Base-by-base conservation (phyloP, 2,113 vertebrate species). In the Panthera tigris region DNA sequence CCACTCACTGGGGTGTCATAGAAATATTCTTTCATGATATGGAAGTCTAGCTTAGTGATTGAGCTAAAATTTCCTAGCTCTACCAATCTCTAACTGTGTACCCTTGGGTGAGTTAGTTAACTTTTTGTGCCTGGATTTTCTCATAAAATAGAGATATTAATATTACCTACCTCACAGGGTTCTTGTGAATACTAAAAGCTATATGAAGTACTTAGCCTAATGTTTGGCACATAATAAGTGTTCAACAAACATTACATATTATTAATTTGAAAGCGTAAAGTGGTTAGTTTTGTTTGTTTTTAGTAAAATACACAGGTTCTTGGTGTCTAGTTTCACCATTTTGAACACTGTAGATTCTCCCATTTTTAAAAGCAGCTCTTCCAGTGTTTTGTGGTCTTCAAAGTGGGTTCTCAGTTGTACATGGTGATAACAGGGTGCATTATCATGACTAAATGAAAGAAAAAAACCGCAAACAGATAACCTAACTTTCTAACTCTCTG, bases 211-310 rank as follows among this genome's bases (percentile, higher is more conserved):
- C 36, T 50, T 79, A 92, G 7, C 4, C 5, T 69, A 73, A 21
- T 71, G 25, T 74, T 41, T 69, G 52, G 10, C 3, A 27, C 39
- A 74, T 45, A 76, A 63, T 82, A 71, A 57, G 76, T 86, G 15
- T 29, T 86, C 48, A 91, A 68, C 15, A 94, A 78, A 79, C 63
- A 71, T 65, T 63, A 63, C 6, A 48, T 55, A 48, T 91, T 48
- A 33, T 55, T 91, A 71, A 73, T 80, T 93, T 89, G 80, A 88
- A 91, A 78, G 19, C n/a, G 66, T 82, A 87, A 50, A 39, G 82
- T 94, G 66, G 71, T 50, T 78, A 89, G 7, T 61, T 36, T 36
- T 73, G 19, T 14, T 88, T 21, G 31, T 82, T 93, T 92, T 89
- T 36, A 10, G 45, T 89, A 73, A 80, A 89, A 55, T 39, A 23